Evolutionary conservation across 2,888 invertebrate genomes (phyloP).

Genomic region (Drosophila anomelani): DNA sequence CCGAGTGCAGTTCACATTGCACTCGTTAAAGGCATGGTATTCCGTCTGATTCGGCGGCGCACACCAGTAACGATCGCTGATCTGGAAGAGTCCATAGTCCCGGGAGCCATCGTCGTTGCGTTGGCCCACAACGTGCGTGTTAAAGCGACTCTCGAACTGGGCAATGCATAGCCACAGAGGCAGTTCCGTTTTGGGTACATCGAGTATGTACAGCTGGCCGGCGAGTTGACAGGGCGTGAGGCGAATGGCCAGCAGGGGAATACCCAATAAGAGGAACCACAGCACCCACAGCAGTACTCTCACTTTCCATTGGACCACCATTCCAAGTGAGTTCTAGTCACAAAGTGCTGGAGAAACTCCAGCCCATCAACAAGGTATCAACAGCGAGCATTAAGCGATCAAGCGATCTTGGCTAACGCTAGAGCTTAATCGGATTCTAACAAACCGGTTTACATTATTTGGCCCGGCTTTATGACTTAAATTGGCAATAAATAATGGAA

Average conservation of each 20-base stretch:
- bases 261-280: constrained; percentile 24
- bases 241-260: constrained; percentile 51
- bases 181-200: constrained; percentile 78
- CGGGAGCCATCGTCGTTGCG: constrained; percentile 85
- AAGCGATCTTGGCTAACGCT: constrained; percentile 11
- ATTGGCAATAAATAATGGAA: constrained; percentile 42
- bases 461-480: constrained; percentile 45
- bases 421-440: constrained; percentile 21
- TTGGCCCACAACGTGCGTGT: constrained; percentile 85
- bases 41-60: constrained; percentile 66
- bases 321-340: constrained; percentile 47
- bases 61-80: constrained; percentile 84
- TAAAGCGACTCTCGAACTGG: constrained; percentile 83
- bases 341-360: constrained; percentile 38
- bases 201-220: constrained; percentile 81
- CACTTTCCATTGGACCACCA: constrained; percentile 45
- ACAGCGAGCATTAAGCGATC: constrained; percentile 8
- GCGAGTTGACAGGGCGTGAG: constrained; percentile 79
- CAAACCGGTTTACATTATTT: constrained; percentile 57
- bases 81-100: constrained; percentile 84
- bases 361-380: constrained; percentile 23
- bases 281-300: constrained; percentile 23
- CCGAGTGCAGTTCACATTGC: constrained; percentile 80
- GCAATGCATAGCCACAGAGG: constrained; percentile 81
- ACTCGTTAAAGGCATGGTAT: constrained; percentile 76